Conservation (phyloP, 2,888 invertebrate genomes). For the Hemaris fuciformis region DNA sequence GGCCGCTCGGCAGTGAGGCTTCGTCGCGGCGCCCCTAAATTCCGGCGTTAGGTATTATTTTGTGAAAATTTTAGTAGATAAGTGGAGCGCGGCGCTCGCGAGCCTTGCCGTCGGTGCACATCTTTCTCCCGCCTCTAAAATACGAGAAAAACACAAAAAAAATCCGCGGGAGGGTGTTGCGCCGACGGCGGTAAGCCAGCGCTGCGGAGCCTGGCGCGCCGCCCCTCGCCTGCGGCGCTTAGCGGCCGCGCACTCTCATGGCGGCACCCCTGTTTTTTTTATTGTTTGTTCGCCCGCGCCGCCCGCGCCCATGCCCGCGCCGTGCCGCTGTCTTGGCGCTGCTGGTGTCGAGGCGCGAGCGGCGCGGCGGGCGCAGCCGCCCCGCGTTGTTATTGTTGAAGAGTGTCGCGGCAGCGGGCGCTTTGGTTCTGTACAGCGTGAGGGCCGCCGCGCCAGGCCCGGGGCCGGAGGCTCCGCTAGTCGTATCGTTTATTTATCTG, state of each 20-base stretch:
- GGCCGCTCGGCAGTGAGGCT: slow-evolving; percentile 61
- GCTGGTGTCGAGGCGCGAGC: slow-evolving; percentile 27
- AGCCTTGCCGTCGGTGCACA: slow-evolving; percentile 37
- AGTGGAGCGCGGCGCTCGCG: slow-evolving; percentile 50
- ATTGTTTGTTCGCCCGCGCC: slow-evolving; percentile 18
- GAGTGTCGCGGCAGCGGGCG: slow-evolving; percentile 27
- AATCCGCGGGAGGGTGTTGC: slow-evolving; percentile 36
- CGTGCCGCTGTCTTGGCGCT: slow-evolving; percentile 1
- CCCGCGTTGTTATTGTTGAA: slow-evolving; percentile 18
- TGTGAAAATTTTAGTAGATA: slow-evolving; percentile 80
- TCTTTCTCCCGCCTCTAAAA: slow-evolving; percentile 48
- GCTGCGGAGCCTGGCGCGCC: slow-evolving; percentile 32
- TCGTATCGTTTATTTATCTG: slow-evolving; percentile 75
- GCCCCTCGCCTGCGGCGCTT: slow-evolving; percentile 26
- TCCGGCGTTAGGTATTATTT: slow-evolving; percentile 81
- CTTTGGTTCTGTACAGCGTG: slow-evolving; percentile 48
- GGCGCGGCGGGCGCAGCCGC: slow-evolving; percentile 20
- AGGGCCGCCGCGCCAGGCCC: slow-evolving; percentile 48
- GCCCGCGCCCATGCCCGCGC: background rate
- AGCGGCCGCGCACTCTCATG: slow-evolving; percentile 22
- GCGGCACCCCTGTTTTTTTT: slow-evolving; percentile 33
- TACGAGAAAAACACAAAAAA: slow-evolving; percentile 69
- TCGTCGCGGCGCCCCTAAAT: slow-evolving; percentile 62
- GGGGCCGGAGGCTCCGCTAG: slow-evolving; percentile 52
- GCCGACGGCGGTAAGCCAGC: slow-evolving; percentile 36